Evolutionary conservation across 2,113 vertebrate genomes (phyloP), one percentile per base, ranked within the genome.

Genomic region (Montifringilla adamsi): DNA sequence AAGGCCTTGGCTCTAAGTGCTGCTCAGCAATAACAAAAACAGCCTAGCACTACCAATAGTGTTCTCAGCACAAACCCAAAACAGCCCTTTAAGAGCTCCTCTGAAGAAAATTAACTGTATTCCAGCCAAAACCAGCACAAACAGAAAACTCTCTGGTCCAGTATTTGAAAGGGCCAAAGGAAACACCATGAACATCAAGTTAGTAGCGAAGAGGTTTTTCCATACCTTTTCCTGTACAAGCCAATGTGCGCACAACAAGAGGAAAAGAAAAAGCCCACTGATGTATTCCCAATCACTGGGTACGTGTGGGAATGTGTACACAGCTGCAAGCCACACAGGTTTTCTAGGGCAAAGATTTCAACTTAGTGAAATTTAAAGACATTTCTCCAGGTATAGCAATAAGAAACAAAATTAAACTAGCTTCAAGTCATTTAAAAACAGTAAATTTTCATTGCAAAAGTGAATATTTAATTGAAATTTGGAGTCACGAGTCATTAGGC

Each of bases 111-210:
- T 35, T 33, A 35, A 47, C n/a, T 39, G 37, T 41, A 49, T 19
- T 75, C 17, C 46, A 76, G 47, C 31, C 49, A 68, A 62, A 76
- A 69, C 14, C 55, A 76, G 79, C 55, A 76, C 18, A 62, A 49
- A 50, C 0, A 1, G n/a, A 19, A n/a, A 70, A 59, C 14, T 31
- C 31, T 2, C 2, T 6, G 18, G 21, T 35, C 23, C 33, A 27
- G 13, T 10, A 44, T 15, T 23, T 24, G 28, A 84, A 33, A 1
- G 11, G 37, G 15, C 39, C 53, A 52, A 77, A 64, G 20, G 7
- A 63, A 78, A 70, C 13, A 13, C 23, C 16, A 10, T 1, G 9
- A 84, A 27, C 26, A 62, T 9, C 28, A n/a, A 49, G 30, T 11
- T 5, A 22, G 19, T 8, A 37, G 53, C 35, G 60, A 78, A 50